These are phyloP conservation scores for Corythornis vintsioides DNA, from an alignment of 2,113 vertebrate species.

Conservation along the genomic window DNA sequence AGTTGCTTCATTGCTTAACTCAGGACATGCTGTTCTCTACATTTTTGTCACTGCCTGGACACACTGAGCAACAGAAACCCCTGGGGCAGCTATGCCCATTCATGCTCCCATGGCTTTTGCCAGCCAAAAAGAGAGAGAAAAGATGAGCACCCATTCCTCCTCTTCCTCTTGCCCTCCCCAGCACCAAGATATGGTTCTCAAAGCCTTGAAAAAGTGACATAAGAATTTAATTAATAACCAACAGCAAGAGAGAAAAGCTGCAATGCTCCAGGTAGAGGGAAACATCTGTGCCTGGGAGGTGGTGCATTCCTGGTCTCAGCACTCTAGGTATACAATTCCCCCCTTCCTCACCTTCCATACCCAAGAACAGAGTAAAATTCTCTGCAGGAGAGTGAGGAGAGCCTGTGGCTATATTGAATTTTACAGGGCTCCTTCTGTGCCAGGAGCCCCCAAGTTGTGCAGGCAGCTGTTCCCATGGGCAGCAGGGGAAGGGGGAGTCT, in stretches of 20 bases:
- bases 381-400: background rate
- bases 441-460: background rate
- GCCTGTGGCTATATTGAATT: background rate
- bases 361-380: background rate
- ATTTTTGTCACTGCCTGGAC: background rate
- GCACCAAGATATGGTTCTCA: background rate
- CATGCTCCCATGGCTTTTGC: background rate
- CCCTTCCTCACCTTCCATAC: background rate
- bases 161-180: background rate
- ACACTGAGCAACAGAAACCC: background rate
- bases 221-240: background rate
- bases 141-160: background rate
- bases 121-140: background rate
- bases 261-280: background rate
- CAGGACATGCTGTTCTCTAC: rapidly evolving
- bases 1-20: background rate
- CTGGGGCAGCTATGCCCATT: background rate
- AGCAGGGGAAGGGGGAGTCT: rapidly evolving
- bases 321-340: background rate
- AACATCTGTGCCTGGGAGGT: background rate
- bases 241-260: background rate
- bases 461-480: background rate
- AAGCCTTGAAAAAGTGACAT: background rate
- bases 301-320: background rate
- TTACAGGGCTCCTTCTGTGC: background rate